Percentiles rank a stretch among this genome's conserved stretches.
Evolutionary conservation across 2,797 vertebrate species (phyloP).

Genomic region (Eulemur rubriventer): DNA sequence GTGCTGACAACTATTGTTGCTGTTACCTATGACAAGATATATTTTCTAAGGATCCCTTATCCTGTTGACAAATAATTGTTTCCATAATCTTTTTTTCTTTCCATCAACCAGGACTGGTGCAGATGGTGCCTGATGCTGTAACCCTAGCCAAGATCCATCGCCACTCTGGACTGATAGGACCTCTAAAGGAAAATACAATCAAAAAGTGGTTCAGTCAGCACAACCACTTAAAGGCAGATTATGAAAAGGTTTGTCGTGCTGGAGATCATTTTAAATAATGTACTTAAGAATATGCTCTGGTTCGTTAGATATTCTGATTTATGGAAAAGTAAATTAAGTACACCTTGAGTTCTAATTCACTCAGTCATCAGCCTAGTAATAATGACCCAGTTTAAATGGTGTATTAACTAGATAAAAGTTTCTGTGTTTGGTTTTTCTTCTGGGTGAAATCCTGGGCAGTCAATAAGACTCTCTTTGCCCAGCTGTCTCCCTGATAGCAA

Average conservation of each 20-base stretch:
- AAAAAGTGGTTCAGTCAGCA: constrained; percentile 86
- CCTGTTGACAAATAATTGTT: background rate
- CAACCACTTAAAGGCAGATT: constrained; percentile 81
- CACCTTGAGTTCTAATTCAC: constrained; percentile 31
- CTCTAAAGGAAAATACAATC: constrained; percentile 86
- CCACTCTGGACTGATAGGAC: constrained; percentile 84
- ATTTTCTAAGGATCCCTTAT: background rate
- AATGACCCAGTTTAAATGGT: background rate
- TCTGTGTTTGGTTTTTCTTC: background rate
- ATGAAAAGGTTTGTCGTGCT: constrained; percentile 81
- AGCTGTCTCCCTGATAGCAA: background rate
- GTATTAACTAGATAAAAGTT: background rate
- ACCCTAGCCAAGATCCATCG: constrained; percentile 87
- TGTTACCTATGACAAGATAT: background rate
- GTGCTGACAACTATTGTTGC: background rate
- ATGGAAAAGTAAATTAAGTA: constrained; percentile 46
- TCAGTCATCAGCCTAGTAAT: background rate
- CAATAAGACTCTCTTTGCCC: background rate
- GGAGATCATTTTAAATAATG: constrained; percentile 60
- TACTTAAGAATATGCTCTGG: constrained; percentile 22
- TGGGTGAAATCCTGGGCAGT: background rate
- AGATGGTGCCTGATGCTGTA: constrained; percentile 86
- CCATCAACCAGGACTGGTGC: constrained; percentile 81
- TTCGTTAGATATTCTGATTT: constrained; percentile 24
- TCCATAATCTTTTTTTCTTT: background rate